Percentiles rank a stretch among this genome's conserved stretches.
Evolutionary conservation across 2,888 invertebrate genomes (phyloP).

Genomic region (Drosophila birchii): DNA sequence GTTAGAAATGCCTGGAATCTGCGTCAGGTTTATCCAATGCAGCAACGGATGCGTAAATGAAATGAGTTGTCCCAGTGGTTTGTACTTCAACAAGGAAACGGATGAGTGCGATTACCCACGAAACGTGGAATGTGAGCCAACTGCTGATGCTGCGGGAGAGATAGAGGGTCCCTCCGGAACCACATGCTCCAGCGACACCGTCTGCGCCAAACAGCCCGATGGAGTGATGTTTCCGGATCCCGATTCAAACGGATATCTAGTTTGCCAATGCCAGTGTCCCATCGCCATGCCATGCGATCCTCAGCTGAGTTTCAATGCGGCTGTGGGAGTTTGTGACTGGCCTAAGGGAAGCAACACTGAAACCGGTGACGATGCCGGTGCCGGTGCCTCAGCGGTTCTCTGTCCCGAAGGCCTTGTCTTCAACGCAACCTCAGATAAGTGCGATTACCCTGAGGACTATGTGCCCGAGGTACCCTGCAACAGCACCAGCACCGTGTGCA

Average conservation of each 20-base stretch:
- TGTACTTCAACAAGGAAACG: constrained; percentile 60
- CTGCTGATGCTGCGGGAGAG: constrained; percentile 24
- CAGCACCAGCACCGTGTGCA: constrained; percentile 44
- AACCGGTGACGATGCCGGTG: background rate
- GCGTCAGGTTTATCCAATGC: constrained; percentile 68
- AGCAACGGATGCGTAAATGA: constrained; percentile 48
- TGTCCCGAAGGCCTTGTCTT: constrained; percentile 56
- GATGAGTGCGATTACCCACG: constrained; percentile 65
- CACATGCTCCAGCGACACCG: constrained; percentile 43
- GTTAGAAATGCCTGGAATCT: constrained; percentile 52
- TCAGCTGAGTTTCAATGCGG: constrained; percentile 48
- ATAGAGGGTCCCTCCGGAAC: constrained; percentile 68
- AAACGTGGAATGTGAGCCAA: constrained; percentile 61
- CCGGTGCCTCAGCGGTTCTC: background rate
- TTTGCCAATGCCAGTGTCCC: constrained; percentile 70
- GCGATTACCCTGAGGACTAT: constrained; percentile 59
- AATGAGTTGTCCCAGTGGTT: constrained; percentile 63
- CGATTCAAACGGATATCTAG: constrained; percentile 50
- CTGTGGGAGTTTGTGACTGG: constrained; percentile 51
- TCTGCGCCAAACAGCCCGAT: constrained; percentile 48
- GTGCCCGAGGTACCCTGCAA: constrained; percentile 58
- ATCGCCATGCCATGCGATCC: constrained; percentile 53
- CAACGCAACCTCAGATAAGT: constrained; percentile 60
- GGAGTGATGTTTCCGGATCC: constrained; percentile 50
- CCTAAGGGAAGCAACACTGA: background rate